A percentile compares a stretch with the other conserved stretches of the same genome.
Conservation (phyloP, 2,113 vertebrate species). For the Hoplias malabaricus region DNA sequence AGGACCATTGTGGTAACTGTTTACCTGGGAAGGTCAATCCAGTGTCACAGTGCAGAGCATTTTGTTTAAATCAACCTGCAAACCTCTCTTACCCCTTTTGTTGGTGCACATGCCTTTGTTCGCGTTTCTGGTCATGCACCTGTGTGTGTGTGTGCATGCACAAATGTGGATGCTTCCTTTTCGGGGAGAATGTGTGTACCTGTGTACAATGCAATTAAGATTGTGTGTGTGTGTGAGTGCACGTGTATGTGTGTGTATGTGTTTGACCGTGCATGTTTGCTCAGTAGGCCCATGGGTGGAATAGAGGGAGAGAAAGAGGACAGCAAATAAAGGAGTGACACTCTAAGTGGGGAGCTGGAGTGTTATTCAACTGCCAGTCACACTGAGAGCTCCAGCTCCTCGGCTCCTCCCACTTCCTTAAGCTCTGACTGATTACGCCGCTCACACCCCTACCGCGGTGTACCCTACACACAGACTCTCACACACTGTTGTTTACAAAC, state of each 20-base stretch:
- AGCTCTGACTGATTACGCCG: conserved; percentile 34
- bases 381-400: neutral
- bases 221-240: conserved; percentile 5
- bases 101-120: conserved; percentile 8
- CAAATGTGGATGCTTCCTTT: conserved; percentile 25
- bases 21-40: conserved; percentile 38
- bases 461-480: neutral
- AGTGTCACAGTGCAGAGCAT: conserved; percentile 7
- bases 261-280: conserved; percentile 34
- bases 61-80: neutral
- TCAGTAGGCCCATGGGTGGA: conserved; percentile 26
- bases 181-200: conserved; percentile 12
- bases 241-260: neutral
- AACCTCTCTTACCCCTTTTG: conserved; percentile 21
- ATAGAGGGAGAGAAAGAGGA: conserved; percentile 34
- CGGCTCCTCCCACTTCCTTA: conserved; percentile 42
- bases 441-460: neutral
- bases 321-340: conserved; percentile 52
- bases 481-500: too few species aligned
- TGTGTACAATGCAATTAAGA: conserved; percentile 38
- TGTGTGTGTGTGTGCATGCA: conserved; percentile 22
- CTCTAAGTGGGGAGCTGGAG: conserved; percentile 1
- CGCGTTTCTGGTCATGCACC: conserved; percentile 29
- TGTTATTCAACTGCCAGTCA: conserved; percentile 49
- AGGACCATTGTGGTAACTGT: conserved; percentile 32